Conservation (phyloP, 2,888 invertebrate genomes). For the Spicauda simplicius region DNA sequence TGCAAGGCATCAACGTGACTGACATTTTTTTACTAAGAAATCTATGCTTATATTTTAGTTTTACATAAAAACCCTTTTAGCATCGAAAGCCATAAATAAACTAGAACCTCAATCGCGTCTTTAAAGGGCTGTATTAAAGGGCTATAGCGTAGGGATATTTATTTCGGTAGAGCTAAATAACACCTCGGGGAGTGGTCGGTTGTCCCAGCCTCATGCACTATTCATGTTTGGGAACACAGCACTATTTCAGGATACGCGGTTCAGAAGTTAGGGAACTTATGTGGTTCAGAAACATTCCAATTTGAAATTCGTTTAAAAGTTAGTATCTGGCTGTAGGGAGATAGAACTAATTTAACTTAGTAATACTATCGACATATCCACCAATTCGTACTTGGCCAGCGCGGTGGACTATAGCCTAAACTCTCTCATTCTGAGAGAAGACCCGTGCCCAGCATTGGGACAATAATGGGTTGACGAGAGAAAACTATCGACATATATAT, state of each 20-base stretch:
- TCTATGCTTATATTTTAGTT: too few species aligned
- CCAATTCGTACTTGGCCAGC: too few species aligned
- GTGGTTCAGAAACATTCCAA: neutral
- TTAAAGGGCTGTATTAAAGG: neutral
- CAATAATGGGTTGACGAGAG: too few species aligned
- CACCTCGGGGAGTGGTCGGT: neutral
- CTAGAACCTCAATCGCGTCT: neutral
- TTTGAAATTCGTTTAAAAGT: neutral
- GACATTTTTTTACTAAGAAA: too few species aligned
- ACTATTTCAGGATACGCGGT: slow-evolving; percentile 3
- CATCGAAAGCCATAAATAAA: neutral
- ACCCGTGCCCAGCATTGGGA: too few species aligned
- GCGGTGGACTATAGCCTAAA: too few species aligned
- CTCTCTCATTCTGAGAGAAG: too few species aligned
- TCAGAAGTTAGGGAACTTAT: neutral
- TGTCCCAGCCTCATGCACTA: slow-evolving; percentile 5
- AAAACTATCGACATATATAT: too few species aligned
- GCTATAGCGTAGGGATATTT: neutral
- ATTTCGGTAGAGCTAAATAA: neutral
- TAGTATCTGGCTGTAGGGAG: neutral
- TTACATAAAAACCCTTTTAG: too few species aligned
- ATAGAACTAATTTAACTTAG: too few species aligned
- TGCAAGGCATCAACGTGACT: too few species aligned
- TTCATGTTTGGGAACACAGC: slow-evolving; percentile 1
- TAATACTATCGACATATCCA: too few species aligned